phyloP scores from a whole-genome alignment of 2,888 invertebrate species.

The Sphaeridia pumilis region DNA sequence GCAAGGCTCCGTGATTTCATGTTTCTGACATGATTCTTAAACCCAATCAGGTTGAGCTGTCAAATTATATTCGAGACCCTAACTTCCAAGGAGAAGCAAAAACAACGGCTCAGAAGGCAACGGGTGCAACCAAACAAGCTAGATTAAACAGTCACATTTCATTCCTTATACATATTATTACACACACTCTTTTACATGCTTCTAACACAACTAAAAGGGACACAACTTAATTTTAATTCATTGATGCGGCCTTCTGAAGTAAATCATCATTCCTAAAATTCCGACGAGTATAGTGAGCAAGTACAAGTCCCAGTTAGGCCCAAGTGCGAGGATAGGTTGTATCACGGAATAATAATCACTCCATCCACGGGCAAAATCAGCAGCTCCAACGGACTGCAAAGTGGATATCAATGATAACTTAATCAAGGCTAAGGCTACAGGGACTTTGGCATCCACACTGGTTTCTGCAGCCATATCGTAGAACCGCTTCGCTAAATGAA shows the following conservation, averaged over 20 bases:
- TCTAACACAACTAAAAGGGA: too few relatives aligned
- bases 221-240: too few relatives aligned
- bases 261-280: slow-evolving; percentile 68
- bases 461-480: slow-evolving; percentile 94
- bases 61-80: too few relatives aligned
- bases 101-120: too few relatives aligned
- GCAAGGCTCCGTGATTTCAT: too few relatives aligned
- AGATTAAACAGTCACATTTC: too few relatives aligned
- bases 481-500: slow-evolving; percentile 91
- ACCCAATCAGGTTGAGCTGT: too few relatives aligned
- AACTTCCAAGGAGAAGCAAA: too few relatives aligned
- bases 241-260: slow-evolving; percentile 56
- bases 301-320: slow-evolving; percentile 93
- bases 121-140: too few relatives aligned
- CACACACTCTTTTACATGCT: too few relatives aligned
- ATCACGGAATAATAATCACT: slow-evolving; percentile 38
- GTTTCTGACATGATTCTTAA: too few relatives aligned
- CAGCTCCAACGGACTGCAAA: slow-evolving; percentile 54
- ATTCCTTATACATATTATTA: too few relatives aligned
- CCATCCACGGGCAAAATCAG: slow-evolving; percentile 5
- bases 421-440: slow-evolving; percentile 78
- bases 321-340: slow-evolving; percentile 41
- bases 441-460: slow-evolving; percentile 82
- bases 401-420: slow-evolving; percentile 67
- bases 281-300: slow-evolving; percentile 70